Evolutionary conservation across 37 sponge, comb jelly and placozoan species (phyloP).

Genomic region (Geodia barretti): DNA sequence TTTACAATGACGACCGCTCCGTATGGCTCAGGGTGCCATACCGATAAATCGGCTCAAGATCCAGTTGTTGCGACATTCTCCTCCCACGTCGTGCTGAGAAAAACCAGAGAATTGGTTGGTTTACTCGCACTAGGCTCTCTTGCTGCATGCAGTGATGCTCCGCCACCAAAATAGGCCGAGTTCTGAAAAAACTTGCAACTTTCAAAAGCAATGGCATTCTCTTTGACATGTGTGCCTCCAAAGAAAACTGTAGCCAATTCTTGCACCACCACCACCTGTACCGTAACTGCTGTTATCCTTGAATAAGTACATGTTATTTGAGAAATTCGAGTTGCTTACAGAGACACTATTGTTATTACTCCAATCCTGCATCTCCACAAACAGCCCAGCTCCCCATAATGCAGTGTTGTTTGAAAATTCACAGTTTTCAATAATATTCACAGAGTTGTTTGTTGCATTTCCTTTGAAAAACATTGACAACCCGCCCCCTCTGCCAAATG

Average conservation of each 20-base stretch:
- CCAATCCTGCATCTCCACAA: constrained; percentile 51
- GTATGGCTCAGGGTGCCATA: constrained; percentile 34
- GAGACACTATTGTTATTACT: constrained; percentile 30
- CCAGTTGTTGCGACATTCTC: constrained; percentile 50
- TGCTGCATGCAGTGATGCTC: constrained; percentile 40
- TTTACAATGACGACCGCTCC: constrained; percentile 25
- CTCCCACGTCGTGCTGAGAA: constrained; percentile 24
- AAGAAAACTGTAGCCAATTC: constrained; percentile 60
- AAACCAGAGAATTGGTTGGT: constrained; percentile 36
- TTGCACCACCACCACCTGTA: constrained; percentile 62
- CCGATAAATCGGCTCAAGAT: constrained; percentile 40
- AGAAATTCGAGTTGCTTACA: constrained; percentile 11
- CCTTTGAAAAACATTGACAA: constrained; percentile 65
- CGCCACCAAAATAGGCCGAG: constrained; percentile 64
- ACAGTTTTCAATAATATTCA: constrained; percentile 30
- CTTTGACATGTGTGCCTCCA: background rate
- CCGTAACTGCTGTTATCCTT: constrained; percentile 5
- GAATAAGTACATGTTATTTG: background rate
- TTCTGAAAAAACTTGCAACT: constrained; percentile 24
- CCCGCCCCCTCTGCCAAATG: constrained; percentile 80
- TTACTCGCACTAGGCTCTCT: background rate
- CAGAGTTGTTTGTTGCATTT: constrained; percentile 42
- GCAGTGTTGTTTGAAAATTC: constrained; percentile 57
- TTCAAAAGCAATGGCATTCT: constrained; percentile 26
- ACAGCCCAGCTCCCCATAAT: constrained; percentile 69